Percentiles rank a stretch among this genome's conserved stretches.
phyloP scores from a whole-genome alignment of 2,113 vertebrate genomes.

The Poicephalus gulielmi region DNA sequence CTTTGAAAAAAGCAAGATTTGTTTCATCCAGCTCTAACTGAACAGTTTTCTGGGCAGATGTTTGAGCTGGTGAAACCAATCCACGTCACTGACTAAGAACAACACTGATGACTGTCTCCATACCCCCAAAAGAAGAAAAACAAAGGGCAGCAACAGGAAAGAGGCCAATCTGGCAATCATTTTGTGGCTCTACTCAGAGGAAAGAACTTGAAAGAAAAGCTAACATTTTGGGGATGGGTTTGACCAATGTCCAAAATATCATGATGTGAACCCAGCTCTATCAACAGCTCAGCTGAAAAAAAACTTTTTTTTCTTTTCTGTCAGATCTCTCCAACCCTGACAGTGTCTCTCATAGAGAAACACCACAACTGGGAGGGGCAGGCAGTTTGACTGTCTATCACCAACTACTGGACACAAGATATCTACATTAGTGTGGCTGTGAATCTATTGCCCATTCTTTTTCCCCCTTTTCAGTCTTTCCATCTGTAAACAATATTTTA shows the following conservation, averaged over 20 bases:
- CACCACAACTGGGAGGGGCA: neutral
- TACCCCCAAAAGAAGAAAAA: conserved; percentile 10
- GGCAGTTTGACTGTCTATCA: neutral
- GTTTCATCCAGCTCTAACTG: conserved; percentile 28
- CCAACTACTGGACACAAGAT: neutral
- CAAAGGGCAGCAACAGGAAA: neutral
- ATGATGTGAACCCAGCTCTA: neutral
- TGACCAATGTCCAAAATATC: neutral
- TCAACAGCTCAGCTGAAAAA: neutral
- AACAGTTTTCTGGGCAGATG: conserved; percentile 24
- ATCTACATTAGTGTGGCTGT: neutral
- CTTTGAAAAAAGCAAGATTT: neutral
- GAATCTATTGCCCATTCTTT: neutral
- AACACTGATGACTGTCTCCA: neutral
- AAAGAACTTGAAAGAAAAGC: conserved; percentile 16
- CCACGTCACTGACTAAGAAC: conserved; percentile 12
- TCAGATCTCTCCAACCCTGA: neutral
- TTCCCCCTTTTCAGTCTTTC: neutral
- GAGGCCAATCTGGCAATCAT: neutral
- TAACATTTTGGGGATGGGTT: neutral
- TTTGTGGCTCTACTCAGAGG: neutral
- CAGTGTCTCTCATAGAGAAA: neutral
- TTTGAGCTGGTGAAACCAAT: conserved; percentile 23
- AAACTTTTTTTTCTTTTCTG: neutral
- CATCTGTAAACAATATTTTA: neutral